Base-by-base conservation (phyloP, 2,888 invertebrate genomes). In the Pammene fasciana region DNA sequence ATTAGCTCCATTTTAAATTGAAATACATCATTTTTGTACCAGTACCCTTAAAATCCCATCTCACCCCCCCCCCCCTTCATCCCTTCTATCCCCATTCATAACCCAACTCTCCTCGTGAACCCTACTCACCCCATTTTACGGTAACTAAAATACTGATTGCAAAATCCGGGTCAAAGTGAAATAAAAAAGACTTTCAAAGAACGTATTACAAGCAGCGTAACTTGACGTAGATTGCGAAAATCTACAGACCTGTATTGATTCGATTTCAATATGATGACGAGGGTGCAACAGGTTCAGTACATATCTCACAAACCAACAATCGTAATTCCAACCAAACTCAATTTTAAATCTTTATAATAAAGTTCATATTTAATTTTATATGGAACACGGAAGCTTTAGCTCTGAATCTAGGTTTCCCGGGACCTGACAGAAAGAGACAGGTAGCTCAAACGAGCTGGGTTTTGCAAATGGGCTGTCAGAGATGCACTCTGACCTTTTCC, bases 401-500 rank as follows among this genome's bases (percentile, higher is more conserved):
- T 79, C 82, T 80, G 81, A 80, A 88, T 85, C 82, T 86, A 85
- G 86, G 86, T 83, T 85, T 85, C 81, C 87, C 88, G 87, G 88
- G 89, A 82, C 75, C 76, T 77, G 83, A 80, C 76, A 78, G 86
- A 89, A 78, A 76, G 87, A 82, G 89, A 89, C 76, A 79, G 89
- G 82, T 82, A 86, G 86, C 82, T 84, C 76, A 71, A 74, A 76
- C 79, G 74, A 71, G 75, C 74, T 72, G 76, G 79, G 74, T 73
- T 76, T 79, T 78, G 77, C 76, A 82, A 82, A 82, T 84, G 80
- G 80, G 75, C 43, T 64, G 71, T 70, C 73, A 68, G 71, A 72
- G 70, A 74, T 79, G 82, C 81, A 83, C 81, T 80, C 75, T 81
- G 82, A 84, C 83, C 84, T 85, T 83, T 82, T 70, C 57, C 57